phyloP scores from a whole-genome alignment of 2,113 vertebrate species.

The Alaudala cheleensis region DNA sequence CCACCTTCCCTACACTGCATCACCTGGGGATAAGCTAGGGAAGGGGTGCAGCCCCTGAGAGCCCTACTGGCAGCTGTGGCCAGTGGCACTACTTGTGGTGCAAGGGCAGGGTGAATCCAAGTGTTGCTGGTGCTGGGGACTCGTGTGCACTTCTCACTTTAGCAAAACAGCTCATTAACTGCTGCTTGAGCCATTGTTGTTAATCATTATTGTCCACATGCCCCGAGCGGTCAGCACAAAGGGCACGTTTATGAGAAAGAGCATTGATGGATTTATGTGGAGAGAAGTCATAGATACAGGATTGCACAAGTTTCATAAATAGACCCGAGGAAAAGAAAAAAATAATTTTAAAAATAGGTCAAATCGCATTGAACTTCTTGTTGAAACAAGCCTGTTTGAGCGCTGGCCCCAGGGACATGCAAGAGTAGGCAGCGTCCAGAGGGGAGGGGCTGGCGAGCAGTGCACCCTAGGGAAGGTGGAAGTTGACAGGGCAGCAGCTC shows the following conservation, averaged over 20 bases:
- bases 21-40: background rate
- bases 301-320: slow-evolving; percentile 43
- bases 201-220: background rate
- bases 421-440: background rate
- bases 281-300: slow-evolving; percentile 22
- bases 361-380: slow-evolving; percentile 11
- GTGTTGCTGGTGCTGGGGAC: background rate
- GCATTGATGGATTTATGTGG: background rate
- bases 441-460: background rate
- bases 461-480: background rate
- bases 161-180: background rate
- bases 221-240: rapidly evolving
- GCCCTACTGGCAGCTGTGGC: background rate
- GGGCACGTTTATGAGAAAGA: background rate
- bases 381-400: slow-evolving; percentile 21
- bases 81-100: rapidly evolving
- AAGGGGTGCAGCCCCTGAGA: background rate
- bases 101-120: background rate
- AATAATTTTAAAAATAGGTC: slow-evolving; percentile 27
- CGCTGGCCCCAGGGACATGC: background rate
- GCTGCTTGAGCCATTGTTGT: rapidly evolving
- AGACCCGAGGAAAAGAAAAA: background rate
- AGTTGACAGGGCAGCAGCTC: background rate
- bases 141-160: rapidly evolving
- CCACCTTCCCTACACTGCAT: background rate